phyloP scores from a whole-genome alignment of 2,888 invertebrate genomes.

The Pseudococcus jackbeardsleyi region DNA sequence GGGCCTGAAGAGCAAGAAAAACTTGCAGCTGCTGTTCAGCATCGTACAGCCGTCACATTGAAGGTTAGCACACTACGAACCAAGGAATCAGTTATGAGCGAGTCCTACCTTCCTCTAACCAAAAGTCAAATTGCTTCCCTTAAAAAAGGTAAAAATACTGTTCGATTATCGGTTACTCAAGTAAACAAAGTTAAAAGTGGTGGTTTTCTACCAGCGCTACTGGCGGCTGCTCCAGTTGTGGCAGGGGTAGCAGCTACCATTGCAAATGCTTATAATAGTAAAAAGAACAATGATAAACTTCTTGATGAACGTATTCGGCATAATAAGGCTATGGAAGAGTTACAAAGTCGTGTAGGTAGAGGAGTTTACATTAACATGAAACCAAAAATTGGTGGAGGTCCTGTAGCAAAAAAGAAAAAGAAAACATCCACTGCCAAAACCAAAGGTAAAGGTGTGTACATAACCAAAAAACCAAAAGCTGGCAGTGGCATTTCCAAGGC shows the following conservation, averaged over 20 bases:
- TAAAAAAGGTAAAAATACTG: not conserved
- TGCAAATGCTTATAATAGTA: slow-evolving; percentile 31
- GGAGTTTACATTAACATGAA: too few relatives aligned
- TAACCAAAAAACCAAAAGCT: too few relatives aligned
- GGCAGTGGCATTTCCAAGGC: too few relatives aligned
- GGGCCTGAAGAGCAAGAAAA: not conserved
- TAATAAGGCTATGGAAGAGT: too few relatives aligned
- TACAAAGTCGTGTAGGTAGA: too few relatives aligned
- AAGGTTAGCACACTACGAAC: not conserved
- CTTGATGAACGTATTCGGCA: too few relatives aligned
- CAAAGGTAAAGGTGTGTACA: slow-evolving; percentile 22
- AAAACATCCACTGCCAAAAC: too few relatives aligned
- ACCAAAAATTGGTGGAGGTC: too few relatives aligned
- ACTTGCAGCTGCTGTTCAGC: not conserved
- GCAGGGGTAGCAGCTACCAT: not conserved
- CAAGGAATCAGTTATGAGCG: slow-evolving; percentile 35
- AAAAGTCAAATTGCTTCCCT: slow-evolving; percentile 6
- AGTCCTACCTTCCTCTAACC: slow-evolving; percentile 31
- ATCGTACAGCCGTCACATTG: not conserved
- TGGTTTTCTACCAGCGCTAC: not conserved
- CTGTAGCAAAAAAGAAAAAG: too few relatives aligned
- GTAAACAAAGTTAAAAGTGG: not conserved
- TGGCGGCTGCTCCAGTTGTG: not conserved
- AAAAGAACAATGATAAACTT: too few relatives aligned
- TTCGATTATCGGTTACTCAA: not conserved